These are phyloP conservation scores for Xiphophorus maculatus DNA, from an alignment of 2,113 vertebrate genomes.

Conservation along the genomic window DNA sequence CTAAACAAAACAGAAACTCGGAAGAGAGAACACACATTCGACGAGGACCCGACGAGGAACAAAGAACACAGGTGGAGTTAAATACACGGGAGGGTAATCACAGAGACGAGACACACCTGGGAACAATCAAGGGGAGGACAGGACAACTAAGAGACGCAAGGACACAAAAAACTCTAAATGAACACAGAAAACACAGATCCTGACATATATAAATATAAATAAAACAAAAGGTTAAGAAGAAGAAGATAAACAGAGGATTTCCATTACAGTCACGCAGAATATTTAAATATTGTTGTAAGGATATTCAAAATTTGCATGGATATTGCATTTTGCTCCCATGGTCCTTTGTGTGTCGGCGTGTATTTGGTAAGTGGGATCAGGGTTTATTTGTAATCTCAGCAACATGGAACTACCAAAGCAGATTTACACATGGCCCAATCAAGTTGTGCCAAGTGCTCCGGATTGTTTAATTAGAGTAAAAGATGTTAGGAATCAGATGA, in stretches of 20 bases:
- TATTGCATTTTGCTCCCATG: conserved; percentile 71
- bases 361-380: conserved; percentile 36
- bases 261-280: conserved; percentile 55
- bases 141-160: too few species aligned
- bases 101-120: too few species aligned
- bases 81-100: too few species aligned
- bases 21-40: too few species aligned
- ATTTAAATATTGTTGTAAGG: conserved; percentile 68
- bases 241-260: conserved; percentile 37
- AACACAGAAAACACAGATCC: too few species aligned
- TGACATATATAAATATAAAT: conserved; percentile 71
- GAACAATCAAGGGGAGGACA: too few species aligned
- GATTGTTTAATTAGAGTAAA: conserved; percentile 1
- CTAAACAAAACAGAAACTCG: too few species aligned
- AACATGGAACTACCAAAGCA: conserved; percentile 31
- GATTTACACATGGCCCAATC: conserved; percentile 19
- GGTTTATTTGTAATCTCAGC: conserved; percentile 70
- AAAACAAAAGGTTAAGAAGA: conserved; percentile 72
- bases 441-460: conserved; percentile 26
- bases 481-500: too few species aligned
- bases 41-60: too few species aligned
- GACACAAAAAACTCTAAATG: too few species aligned
- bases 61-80: too few species aligned
- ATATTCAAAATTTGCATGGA: conserved; percentile 77
- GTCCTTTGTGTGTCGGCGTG: conserved; percentile 50